Evolutionary conservation across 2,113 vertebrate species (phyloP).

Genomic region (Kryptolebias marmoratus): DNA sequence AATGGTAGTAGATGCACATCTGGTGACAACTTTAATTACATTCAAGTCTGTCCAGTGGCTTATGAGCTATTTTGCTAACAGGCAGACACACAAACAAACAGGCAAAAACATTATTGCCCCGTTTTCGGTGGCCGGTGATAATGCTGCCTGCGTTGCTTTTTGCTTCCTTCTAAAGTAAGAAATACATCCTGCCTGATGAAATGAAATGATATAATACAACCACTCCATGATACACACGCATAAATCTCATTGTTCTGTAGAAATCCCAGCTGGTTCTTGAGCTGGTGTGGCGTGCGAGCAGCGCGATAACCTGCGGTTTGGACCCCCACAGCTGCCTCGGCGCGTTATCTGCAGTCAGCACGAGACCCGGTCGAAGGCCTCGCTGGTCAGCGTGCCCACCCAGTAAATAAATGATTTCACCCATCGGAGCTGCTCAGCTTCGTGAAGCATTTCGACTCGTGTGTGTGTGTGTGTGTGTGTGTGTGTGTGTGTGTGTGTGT

Average conservation of each 20-base stretch:
- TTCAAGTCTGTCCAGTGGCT: too few relatives aligned
- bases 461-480: background rate
- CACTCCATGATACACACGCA: background rate
- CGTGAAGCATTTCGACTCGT: background rate
- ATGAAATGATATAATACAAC: too few relatives aligned
- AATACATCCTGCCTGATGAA: too few relatives aligned
- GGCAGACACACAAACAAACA: too few relatives aligned
- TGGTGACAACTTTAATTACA: too few relatives aligned
- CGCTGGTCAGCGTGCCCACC: conserved; percentile 36
- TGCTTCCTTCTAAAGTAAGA: too few relatives aligned
- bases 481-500: conserved; percentile 1
- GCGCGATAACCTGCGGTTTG: too few relatives aligned
- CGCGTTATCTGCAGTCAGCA: conserved; percentile 45
- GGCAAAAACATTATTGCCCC: too few relatives aligned
- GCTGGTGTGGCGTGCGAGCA: background rate
- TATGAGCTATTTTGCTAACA: too few relatives aligned
- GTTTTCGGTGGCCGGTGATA: too few relatives aligned
- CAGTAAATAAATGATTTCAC: conserved; percentile 66
- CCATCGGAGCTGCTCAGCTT: conserved; percentile 47
- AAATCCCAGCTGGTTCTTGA: conserved; percentile 32
- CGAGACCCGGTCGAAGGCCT: conserved; percentile 48
- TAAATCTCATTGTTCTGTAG: background rate
- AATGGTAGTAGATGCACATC: too few relatives aligned
- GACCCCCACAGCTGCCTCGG: conserved; percentile 18
- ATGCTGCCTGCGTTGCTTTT: too few relatives aligned